phyloP scores from a whole-genome alignment of 1,140 invertebrate genomes.

The Drosophila pseudoobscura region DNA sequence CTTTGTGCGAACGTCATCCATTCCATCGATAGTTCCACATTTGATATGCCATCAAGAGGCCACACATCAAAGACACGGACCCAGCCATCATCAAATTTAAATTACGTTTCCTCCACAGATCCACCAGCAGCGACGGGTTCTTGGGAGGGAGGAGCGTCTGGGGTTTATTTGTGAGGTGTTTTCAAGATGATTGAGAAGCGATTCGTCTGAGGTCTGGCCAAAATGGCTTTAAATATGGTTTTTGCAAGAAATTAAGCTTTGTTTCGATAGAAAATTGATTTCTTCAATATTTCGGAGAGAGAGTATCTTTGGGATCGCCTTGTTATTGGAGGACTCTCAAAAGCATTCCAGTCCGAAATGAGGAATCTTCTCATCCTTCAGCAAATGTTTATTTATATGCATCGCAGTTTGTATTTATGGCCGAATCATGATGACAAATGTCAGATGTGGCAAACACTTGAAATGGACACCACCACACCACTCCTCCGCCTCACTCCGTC shows the following conservation, averaged over 20 bases:
- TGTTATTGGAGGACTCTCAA: not conserved
- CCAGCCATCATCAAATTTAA: constrained; percentile 53
- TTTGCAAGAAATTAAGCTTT: no score
- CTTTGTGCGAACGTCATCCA: constrained; percentile 57
- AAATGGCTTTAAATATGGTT: no score
- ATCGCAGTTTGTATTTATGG: constrained; percentile 79
- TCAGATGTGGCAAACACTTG: constrained; percentile 75
- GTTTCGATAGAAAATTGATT: no score
- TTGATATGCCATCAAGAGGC: constrained; percentile 60
- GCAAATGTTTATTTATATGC: constrained; percentile 73
- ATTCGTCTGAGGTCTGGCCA: no score
- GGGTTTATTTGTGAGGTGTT: no score
- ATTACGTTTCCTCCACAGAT: constrained; percentile 25
- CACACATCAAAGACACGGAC: constrained; percentile 64
- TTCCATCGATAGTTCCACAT: constrained; percentile 77
- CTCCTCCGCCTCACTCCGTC: not conserved
- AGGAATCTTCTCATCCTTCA: not conserved
- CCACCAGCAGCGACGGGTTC: no score
- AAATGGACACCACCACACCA: constrained; percentile 57
- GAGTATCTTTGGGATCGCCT: no score
- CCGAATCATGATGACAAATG: constrained; percentile 80
- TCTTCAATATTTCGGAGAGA: no score
- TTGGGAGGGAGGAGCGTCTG: no score
- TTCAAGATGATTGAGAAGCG: no score
- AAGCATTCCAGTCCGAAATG: not conserved